phyloP scores from a whole-genome alignment of 1,140 invertebrate genomes.

The Lepidotrigona ventralis region DNA sequence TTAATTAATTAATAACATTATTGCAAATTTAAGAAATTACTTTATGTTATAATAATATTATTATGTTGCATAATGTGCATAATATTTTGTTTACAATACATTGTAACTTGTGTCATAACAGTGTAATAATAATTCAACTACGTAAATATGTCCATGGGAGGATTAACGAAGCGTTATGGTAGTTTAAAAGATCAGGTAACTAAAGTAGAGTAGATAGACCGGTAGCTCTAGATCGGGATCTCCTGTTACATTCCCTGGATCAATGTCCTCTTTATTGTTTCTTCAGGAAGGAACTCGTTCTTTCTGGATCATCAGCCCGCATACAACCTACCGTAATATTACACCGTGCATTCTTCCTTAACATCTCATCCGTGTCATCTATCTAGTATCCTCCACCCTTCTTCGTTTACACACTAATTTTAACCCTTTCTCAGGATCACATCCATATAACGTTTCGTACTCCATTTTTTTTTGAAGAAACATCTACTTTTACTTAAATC shows the following conservation, averaged over 20 bases:
- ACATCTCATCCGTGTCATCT: no score
- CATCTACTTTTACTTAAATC: not conserved
- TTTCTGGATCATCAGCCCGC: slow-evolving; percentile 29
- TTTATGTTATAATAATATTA: no score
- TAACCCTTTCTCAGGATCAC: not conserved
- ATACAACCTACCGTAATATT: not conserved
- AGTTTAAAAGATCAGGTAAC: not conserved
- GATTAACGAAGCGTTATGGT: not conserved
- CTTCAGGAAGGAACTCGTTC: slow-evolving; percentile 22
- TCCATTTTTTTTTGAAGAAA: not conserved
- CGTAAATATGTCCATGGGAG: not conserved
- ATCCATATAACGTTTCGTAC: no score
- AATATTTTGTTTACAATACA: no score
- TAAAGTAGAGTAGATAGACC: not conserved
- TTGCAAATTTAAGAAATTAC: no score
- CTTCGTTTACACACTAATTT: not conserved
- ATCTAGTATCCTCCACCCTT: not conserved
- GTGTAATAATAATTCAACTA: no score
- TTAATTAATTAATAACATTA: no score
- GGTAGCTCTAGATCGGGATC: not conserved
- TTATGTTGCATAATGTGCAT: no score
- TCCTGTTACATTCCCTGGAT: slow-evolving; percentile 23
- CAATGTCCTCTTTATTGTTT: slow-evolving; percentile 17
- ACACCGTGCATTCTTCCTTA: not conserved
- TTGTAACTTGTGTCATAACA: no score